These are phyloP conservation scores for Entomyzon cyanotis DNA, from an alignment of 2,113 vertebrate genomes.

Conservation along the genomic window DNA sequence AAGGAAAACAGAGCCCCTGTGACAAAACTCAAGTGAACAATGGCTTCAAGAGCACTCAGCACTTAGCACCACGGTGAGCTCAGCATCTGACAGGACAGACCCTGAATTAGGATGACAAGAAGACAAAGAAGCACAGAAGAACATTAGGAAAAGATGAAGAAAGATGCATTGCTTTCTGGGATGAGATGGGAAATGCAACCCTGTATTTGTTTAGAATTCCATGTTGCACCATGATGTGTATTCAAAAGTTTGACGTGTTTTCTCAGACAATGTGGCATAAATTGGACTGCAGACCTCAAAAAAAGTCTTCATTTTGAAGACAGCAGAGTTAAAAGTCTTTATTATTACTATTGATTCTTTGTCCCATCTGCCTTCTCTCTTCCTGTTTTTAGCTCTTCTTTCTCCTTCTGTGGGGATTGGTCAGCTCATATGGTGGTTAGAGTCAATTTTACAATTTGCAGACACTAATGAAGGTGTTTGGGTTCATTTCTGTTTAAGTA, in stretches of 20 bases:
- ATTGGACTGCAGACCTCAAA: not conserved
- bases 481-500: not conserved
- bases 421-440: not conserved
- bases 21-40: not conserved
- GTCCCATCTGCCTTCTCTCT: not conserved
- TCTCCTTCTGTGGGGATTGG: not conserved
- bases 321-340: not conserved
- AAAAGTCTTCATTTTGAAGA: not conserved
- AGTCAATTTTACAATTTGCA: not conserved
- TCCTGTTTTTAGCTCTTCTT: not conserved
- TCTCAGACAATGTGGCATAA: not conserved
- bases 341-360: not conserved
- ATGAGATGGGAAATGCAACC: not conserved
- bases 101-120: not conserved
- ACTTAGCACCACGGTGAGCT: not conserved
- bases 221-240: not conserved
- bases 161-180: not conserved
- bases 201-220: not conserved
- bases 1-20: not conserved
- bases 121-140: not conserved
- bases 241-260: not conserved
- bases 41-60: not conserved
- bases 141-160: not conserved
- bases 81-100: not conserved
- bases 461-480: not conserved